These are phyloP conservation scores for Myotis daubentonii DNA, from an alignment of 2,797 vertebrate species.

Conservation along the genomic window DNA sequence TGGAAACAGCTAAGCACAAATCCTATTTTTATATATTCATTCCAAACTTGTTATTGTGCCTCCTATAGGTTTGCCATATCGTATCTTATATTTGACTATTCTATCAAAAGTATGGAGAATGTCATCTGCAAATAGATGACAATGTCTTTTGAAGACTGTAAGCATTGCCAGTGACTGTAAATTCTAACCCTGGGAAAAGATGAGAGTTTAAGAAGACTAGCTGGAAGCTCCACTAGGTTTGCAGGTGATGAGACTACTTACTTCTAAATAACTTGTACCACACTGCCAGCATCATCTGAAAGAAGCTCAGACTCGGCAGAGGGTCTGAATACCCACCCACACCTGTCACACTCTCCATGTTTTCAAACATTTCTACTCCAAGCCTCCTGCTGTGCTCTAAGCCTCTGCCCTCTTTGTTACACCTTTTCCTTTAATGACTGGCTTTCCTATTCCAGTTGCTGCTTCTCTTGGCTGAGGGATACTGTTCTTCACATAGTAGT, in stretches of 20 bases:
- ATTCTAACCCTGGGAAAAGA: conserved; percentile 25
- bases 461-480: conserved; percentile 21
- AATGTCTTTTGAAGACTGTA: conserved; percentile 30
- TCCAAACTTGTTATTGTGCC: conserved; percentile 22
- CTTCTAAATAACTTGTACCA: not conserved
- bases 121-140: conserved; percentile 21
- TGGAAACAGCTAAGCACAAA: conserved; percentile 16
- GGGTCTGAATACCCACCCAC: not conserved
- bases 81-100: conserved; percentile 8
- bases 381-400: not conserved
- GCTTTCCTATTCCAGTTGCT: not conserved
- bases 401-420: not conserved
- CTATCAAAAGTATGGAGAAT: conserved; percentile 13
- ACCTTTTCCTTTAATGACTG: not conserved
- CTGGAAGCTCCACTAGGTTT: not conserved
- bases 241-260: conserved; percentile 1
- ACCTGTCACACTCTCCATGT: not conserved
- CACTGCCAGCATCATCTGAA: not conserved
- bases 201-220: not conserved
- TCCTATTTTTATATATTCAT: conserved; percentile 30
- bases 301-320: not conserved
- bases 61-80: not conserved
- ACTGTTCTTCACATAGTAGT: conserved; percentile 12
- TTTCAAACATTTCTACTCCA: not conserved
- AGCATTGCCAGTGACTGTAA: not conserved